Base-by-base conservation (phyloP, 2,888 invertebrate genomes). In the Dolomedes plantarius region DNA sequence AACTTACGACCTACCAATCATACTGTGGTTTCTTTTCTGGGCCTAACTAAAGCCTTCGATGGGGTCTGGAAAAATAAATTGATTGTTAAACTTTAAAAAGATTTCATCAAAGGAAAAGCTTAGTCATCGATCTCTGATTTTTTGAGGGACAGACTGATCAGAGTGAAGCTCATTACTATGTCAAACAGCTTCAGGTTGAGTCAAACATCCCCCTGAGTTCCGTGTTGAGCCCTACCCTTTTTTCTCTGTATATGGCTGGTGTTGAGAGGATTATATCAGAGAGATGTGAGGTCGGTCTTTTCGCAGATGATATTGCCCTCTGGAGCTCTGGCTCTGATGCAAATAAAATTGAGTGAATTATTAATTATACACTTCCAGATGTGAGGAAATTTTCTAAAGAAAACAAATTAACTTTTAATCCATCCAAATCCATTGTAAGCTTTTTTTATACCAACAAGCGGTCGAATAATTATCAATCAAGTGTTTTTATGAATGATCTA, bases 121-220 rank as follows among this genome's bases (percentile, higher is more conserved):
- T 27, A 71, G 19, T 19, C 71, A 71, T 71, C 41, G 71, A 41
- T 41, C 3, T 71, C n/a, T 23, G 46, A 41, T 27, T 71, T 71
- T 27, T 28, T 71, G 28, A 3, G n/a, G 1, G n/a, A 39, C 46
- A 71, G 41, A n/a, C 11, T 16, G 2, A 39, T 41, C n/a, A 41
- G 41, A 28, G 71, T 71, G 5, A 41, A 41, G 11, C 39, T 11
- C 19, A 41, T 36, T 36, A 56, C 32, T n/a, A 3, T 72, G 2
- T 72, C 72, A 19, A 27, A 16, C n/a, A 11, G 19, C 3, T 50
- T 32, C 11, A 72, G 36, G 36, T 36, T 5, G 5, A 5, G 36
- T 36, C 36, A 36, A 11, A 36, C 32, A 50, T 7, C 39, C 2
- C 46, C n/a, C 7, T 28, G 71, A 9, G 28, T 11, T 71, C 29